These are phyloP conservation scores for Athetis lepigone DNA, from an alignment of 2,888 invertebrate species.

Conservation along the genomic window DNA sequence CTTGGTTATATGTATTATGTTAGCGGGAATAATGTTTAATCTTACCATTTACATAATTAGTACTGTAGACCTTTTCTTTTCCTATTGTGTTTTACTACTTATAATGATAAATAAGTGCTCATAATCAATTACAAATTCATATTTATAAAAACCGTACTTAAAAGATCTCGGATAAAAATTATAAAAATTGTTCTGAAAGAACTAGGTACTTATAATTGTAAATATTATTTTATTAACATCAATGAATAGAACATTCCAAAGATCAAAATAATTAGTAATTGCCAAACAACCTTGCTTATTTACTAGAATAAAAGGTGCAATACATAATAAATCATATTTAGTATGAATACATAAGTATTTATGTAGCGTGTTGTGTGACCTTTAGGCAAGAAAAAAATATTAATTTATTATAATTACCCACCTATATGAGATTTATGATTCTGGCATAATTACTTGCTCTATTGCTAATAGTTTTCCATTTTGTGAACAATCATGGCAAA, in stretches of 20 bases:
- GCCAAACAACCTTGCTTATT: constrained; percentile 22
- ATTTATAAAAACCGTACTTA: too few relatives aligned
- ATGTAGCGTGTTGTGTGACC: constrained; percentile 27
- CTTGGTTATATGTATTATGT: constrained; percentile 6
- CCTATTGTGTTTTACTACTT: too few relatives aligned
- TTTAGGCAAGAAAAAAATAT: constrained; percentile 37
- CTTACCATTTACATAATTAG: neutral
- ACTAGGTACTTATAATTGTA: neutral
- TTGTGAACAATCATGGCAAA: constrained; percentile 1
- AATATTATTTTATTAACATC: constrained; percentile 4
- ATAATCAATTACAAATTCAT: neutral
- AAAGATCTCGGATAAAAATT: neutral
- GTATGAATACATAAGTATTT: neutral
- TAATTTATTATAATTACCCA: constrained; percentile 4
- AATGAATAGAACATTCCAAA: constrained; percentile 10
- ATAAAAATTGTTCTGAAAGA: neutral
- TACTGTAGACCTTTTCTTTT: neutral
- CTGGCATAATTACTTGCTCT: neutral
- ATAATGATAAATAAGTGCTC: neutral
- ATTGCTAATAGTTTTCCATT: neutral
- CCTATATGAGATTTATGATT: constrained; percentile 14
- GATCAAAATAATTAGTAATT: constrained; percentile 10
- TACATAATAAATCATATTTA: neutral
- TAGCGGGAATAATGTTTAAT: neutral
- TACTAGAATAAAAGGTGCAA: constrained; percentile 17